phyloP scores from a whole-genome alignment of 2,113 vertebrate genomes.

The Columba livia region DNA sequence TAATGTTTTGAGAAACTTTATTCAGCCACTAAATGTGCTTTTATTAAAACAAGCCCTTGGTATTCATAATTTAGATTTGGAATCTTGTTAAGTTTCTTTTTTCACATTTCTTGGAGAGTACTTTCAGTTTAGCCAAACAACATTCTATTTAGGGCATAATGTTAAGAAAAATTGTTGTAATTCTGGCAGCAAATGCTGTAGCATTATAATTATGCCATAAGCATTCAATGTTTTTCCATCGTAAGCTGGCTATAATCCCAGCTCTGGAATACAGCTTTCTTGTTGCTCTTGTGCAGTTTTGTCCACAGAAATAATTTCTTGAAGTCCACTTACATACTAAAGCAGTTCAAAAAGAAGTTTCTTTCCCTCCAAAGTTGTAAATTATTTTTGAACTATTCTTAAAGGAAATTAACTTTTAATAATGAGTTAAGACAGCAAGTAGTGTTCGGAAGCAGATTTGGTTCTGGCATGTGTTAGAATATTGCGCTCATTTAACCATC shows the following conservation, averaged over 20 bases:
- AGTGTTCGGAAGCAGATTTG: neutral
- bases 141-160: slow-evolving; percentile 21
- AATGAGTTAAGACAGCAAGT: neutral
- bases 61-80: slow-evolving; percentile 29
- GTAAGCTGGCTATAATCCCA: slow-evolving; percentile 41
- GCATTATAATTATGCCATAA: slow-evolving; percentile 47
- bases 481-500: neutral
- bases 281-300: slow-evolving; percentile 9
- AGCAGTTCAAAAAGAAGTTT: neutral
- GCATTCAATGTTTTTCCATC: slow-evolving; percentile 46
- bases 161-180: slow-evolving; percentile 34
- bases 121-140: slow-evolving; percentile 59
- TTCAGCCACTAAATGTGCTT: slow-evolving; percentile 10
- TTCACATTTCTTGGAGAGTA: slow-evolving; percentile 52
- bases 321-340: neutral
- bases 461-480: neutral
- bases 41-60: slow-evolving; percentile 46
- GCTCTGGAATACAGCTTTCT: slow-evolving; percentile 42
- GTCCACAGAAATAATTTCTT: slow-evolving; percentile 4
- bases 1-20: slow-evolving; percentile 27
- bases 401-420: neutral
- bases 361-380: neutral
- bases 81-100: slow-evolving; percentile 22
- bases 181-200: slow-evolving; percentile 41
- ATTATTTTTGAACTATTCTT: neutral